Evolutionary conservation across 1,140 invertebrate species (phyloP).

Genomic region (Trichogramma pretiosum): DNA sequence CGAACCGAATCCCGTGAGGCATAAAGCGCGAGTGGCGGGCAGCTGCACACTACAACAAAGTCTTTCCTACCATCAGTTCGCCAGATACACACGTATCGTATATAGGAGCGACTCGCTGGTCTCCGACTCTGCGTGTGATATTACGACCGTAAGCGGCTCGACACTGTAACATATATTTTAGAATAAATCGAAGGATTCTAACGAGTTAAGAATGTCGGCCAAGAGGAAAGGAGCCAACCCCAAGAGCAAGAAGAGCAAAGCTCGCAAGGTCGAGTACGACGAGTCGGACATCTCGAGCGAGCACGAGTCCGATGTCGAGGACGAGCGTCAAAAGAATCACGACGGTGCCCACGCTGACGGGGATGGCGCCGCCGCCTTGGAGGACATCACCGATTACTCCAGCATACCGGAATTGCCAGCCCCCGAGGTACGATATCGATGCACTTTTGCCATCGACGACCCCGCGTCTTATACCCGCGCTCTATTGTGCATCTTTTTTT

Average conservation of each 20-base stretch:
- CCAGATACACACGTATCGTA: no score
- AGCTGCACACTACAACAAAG: no score
- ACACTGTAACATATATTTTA: no score
- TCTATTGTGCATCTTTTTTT: slow-evolving; percentile 2
- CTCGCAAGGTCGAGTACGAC: slow-evolving; percentile 39
- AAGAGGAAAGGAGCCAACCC: slow-evolving; percentile 32
- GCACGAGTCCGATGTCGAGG: slow-evolving; percentile 40
- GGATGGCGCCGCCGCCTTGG: slow-evolving; percentile 30
- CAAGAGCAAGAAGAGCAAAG: slow-evolving; percentile 37
- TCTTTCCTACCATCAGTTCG: no score
- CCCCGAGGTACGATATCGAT: slow-evolving; percentile 39
- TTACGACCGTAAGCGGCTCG: no score
- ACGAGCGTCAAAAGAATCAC: slow-evolving; percentile 31
- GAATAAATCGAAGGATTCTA: no score
- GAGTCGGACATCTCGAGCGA: slow-evolving; percentile 44
- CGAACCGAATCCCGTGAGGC: no score
- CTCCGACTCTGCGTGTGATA: no score
- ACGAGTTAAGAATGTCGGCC: slow-evolving; percentile 28
- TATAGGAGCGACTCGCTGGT: no score
- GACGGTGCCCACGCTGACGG: slow-evolving; percentile 37
- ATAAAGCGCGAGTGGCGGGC: no score
- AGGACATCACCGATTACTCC: slow-evolving; percentile 31
- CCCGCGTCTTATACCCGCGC: slow-evolving; percentile 13
- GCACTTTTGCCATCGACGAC: no score
- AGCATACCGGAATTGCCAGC: slow-evolving; percentile 37